Base-by-base conservation (phyloP, 2,888 invertebrate genomes). In the Chaetogeoica ovagalla region DNA sequence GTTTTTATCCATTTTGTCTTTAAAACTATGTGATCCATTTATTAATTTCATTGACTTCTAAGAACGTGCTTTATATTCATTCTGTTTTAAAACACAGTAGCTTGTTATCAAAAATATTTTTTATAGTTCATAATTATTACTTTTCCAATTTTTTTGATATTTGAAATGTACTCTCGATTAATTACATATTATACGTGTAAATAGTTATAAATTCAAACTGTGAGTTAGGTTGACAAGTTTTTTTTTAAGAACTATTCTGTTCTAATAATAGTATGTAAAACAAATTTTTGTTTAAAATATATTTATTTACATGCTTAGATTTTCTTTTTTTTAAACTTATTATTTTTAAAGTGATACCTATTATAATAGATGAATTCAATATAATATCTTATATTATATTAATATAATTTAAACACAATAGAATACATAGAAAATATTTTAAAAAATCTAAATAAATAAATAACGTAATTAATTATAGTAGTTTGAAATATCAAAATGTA, bases 271-370 rank as follows among this genome's bases (percentile, higher is more conserved):
- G 11, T 17, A 3, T 68, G 17, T 68, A 55, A 23, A 52, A 19
- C 23, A n/a, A 55, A 9, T 48, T 23, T 52, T 30, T 69, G 7
- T 69, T 68, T 52, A 68, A 69, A 21, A 52, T 52, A 52, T 69
- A 52, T 52, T 72, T 59, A 23, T 72, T 69, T 30, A 69, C 69
- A 69, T 69, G 30, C 17, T 52, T 68, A 68, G n/a, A 17, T 59
- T 11, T 21, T n/a, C n/a, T n/a, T 21, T 59, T 21, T 59, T 21
- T n/a, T n/a, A 30, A 30, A 30, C 30, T 30, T 30, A 6, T 19
- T n/a, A 19, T 60, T 4, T 62, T 13, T 30, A 62, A 63, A 48
- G 17, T 66, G 21, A 30, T 23, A 60, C 13, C 11, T 23, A 48
- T 48, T 69, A 55, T 55, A 11, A 4, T 43, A 52, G 3, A 52